Evolutionary conservation across 1,140 invertebrate genomes (phyloP).

Genomic region (Panagrolaimus sp.): DNA sequence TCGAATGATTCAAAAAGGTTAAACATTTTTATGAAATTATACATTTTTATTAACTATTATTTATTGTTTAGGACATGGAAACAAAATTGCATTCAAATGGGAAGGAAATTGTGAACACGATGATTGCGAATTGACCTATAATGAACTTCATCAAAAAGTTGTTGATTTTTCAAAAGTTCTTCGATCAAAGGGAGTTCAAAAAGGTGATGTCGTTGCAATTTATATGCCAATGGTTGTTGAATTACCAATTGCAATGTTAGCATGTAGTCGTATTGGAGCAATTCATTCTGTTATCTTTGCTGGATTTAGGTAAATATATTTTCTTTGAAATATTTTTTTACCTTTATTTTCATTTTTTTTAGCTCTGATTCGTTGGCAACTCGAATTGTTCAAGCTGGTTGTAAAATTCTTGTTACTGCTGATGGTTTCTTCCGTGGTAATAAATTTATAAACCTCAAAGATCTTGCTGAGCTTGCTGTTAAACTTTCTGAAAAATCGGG

Average conservation of each 20-base stretch:
- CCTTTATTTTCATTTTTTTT: slow-evolving; percentile 74
- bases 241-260: slow-evolving; percentile 82
- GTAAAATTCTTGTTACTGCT: slow-evolving; percentile 74
- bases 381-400: slow-evolving; percentile 67
- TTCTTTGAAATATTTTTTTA: slow-evolving; percentile 24
- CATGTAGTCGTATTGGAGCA: slow-evolving; percentile 84
- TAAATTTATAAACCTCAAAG: slow-evolving; percentile 41
- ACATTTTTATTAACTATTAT: background rate
- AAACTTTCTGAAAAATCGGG: slow-evolving; percentile 23
- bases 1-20: slow-evolving; percentile 72
- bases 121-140: slow-evolving; percentile 74
- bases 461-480: slow-evolving; percentile 42
- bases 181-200: slow-evolving; percentile 70
- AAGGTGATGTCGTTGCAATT: slow-evolving; percentile 86
- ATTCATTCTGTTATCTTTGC: slow-evolving; percentile 84
- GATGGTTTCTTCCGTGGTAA: slow-evolving; percentile 50
- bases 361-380: slow-evolving; percentile 63
- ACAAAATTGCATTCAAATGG: slow-evolving; percentile 89
- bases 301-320: slow-evolving; percentile 60
- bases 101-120: slow-evolving; percentile 22
- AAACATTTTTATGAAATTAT: slow-evolving; percentile 81
- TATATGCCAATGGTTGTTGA: slow-evolving; percentile 98
- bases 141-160: slow-evolving; percentile 76
- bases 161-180: slow-evolving; percentile 87
- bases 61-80: slow-evolving; percentile 65